phyloP scores from a whole-genome alignment of 2,113 vertebrate species.

The Xiphophorus hellerii region DNA sequence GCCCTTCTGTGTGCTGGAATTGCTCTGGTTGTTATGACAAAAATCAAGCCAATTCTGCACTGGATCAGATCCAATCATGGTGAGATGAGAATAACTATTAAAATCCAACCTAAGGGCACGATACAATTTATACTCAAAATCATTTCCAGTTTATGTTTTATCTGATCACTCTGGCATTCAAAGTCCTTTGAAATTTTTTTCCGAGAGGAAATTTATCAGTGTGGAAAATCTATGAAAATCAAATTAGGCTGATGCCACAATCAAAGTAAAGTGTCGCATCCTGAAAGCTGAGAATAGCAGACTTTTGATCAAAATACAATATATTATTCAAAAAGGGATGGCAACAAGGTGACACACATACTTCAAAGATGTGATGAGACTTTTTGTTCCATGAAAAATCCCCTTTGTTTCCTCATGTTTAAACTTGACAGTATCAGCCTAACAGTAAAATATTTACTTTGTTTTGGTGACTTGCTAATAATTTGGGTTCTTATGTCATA shows the following conservation, averaged over 20 bases:
- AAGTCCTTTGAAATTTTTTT: background rate
- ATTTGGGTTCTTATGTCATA: too few species aligned
- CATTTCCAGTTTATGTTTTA: background rate
- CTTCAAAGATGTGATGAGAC: background rate
- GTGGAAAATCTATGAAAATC: background rate
- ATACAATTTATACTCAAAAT: background rate
- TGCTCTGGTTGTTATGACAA: constrained; percentile 43
- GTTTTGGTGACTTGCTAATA: too few species aligned
- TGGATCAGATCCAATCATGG: constrained; percentile 54
- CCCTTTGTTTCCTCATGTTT: background rate
- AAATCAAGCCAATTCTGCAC: constrained; percentile 41
- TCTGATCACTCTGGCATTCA: background rate
- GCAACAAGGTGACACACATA: background rate
- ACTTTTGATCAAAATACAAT: background rate
- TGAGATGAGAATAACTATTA: constrained; percentile 34
- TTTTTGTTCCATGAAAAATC: background rate
- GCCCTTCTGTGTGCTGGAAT: constrained; percentile 49
- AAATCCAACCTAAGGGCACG: background rate
- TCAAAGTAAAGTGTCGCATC: background rate
- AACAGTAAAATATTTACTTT: too few species aligned
- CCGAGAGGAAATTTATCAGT: too few species aligned
- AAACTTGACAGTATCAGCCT: background rate
- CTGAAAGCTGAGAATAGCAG: background rate
- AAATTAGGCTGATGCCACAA: background rate
- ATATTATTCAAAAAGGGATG: background rate